Conservation (phyloP, 2,888 invertebrate genomes). For the Melanophora roralis region DNA sequence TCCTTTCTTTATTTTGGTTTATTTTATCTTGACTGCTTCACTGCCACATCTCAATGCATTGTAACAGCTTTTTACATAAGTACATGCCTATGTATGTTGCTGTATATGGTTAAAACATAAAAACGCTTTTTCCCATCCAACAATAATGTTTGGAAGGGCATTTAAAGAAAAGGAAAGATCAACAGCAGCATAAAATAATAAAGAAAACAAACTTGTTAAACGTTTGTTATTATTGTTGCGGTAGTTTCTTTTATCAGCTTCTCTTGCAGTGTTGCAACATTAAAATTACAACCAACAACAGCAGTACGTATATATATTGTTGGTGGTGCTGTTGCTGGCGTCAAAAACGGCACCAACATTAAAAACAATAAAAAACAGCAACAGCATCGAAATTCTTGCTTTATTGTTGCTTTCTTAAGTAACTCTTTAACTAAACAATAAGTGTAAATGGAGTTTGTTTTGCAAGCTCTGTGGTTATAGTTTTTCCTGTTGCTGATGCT, state of each 20-base stretch:
- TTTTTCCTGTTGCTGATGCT: slow-evolving; percentile 8
- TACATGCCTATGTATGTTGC: no score
- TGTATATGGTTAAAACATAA: slow-evolving; percentile 59
- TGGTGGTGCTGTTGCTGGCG: neutral
- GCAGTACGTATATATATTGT: neutral
- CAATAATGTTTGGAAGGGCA: slow-evolving; percentile 5
- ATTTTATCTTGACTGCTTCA: slow-evolving; percentile 13
- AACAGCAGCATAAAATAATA: neutral
- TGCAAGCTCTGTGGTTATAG: slow-evolving; percentile 8
- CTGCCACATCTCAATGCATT: neutral
- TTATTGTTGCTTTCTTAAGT: slow-evolving; percentile 38
- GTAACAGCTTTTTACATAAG: slow-evolving; percentile 34
- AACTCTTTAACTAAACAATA: slow-evolving; percentile 56
- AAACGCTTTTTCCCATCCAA: slow-evolving; percentile 44
- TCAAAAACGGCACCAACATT: neutral
- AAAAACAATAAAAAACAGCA: slow-evolving; percentile 5
- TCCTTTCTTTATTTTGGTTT: slow-evolving; percentile 1
- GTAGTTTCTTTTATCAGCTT: slow-evolving; percentile 32
- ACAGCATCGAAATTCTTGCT: slow-evolving; percentile 20
- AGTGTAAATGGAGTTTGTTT: slow-evolving; percentile 28
- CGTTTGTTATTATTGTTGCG: slow-evolving; percentile 4
- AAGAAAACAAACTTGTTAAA: slow-evolving; percentile 2
- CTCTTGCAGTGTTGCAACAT: slow-evolving; percentile 38
- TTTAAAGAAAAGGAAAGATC: neutral
- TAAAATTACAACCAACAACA: slow-evolving; percentile 2